These are phyloP conservation scores for Menura novaehollandiae DNA, from an alignment of 2,113 vertebrate genomes.

Conservation along the genomic window DNA sequence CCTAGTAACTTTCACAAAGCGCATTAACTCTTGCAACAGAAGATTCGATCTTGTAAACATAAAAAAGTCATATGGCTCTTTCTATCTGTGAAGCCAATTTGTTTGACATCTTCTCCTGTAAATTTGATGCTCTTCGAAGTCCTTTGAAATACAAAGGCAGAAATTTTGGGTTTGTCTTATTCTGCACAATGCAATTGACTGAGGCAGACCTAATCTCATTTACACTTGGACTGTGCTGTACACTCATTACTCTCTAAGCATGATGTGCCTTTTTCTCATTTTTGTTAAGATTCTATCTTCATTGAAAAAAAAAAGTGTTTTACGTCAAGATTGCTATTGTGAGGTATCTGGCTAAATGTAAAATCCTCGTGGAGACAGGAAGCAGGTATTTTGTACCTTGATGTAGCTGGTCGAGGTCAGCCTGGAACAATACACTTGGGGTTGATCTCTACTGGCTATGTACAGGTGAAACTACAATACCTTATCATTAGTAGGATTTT, in stretches of 20 bases:
- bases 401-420: background rate
- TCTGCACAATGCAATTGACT: background rate
- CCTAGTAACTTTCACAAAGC: constrained; percentile 8
- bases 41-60: background rate
- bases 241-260: constrained; percentile 35
- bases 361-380: background rate
- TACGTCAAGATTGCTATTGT: background rate
- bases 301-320: background rate
- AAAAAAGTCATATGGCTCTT: background rate
- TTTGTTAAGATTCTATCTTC: background rate
- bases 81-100: background rate
- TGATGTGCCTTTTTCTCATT: constrained; percentile 29
- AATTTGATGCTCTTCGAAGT: background rate
- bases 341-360: background rate
- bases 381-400: background rate
- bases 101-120: background rate
- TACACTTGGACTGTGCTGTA: background rate
- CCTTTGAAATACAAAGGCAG: background rate
- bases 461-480: background rate
- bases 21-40: background rate
- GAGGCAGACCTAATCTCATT: background rate
- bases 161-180: background rate
- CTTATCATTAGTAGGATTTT: constrained; percentile 12
- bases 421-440: background rate
- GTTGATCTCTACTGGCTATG: background rate